Evolutionary conservation across 1,140 invertebrate genomes (phyloP).

Genomic region (Pseudomyrmex flavicornis): DNA sequence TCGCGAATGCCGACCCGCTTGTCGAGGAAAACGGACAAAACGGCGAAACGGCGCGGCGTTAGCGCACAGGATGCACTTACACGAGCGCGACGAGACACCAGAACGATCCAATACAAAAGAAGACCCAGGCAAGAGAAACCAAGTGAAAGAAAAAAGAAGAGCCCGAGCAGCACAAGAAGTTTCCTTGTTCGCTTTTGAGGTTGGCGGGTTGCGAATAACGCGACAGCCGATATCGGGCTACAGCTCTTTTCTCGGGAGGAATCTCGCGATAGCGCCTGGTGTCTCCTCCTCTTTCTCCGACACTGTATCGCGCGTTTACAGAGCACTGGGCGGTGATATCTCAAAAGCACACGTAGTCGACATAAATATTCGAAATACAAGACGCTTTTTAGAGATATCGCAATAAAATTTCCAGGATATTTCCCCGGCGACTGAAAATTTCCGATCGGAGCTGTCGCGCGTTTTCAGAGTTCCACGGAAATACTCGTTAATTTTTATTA

Average conservation of each 20-base stretch:
- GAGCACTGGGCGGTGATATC: slow-evolving; percentile 8
- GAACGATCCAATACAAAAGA: slow-evolving; percentile 37
- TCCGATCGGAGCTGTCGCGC: too few relatives aligned
- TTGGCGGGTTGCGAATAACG: slow-evolving; percentile 56
- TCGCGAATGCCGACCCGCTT: slow-evolving; percentile 18
- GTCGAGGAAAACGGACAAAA: slow-evolving; percentile 51
- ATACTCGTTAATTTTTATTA: too few relatives aligned
- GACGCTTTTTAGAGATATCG: slow-evolving; percentile 19
- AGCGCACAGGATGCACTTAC: slow-evolving; percentile 3
- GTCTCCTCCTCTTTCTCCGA: not conserved
- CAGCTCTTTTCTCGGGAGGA: slow-evolving; percentile 35
- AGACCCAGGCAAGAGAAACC: slow-evolving; percentile 17
- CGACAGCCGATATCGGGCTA: slow-evolving; percentile 53
- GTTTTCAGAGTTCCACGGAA: not conserved
- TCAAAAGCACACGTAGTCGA: not conserved
- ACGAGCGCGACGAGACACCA: slow-evolving; percentile 31
- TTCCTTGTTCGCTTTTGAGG: slow-evolving; percentile 51
- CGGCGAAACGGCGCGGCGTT: slow-evolving; percentile 21
- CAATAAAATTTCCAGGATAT: slow-evolving; percentile 2
- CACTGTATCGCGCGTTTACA: not conserved
- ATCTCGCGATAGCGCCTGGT: slow-evolving; percentile 24
- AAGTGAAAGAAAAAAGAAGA: not conserved
- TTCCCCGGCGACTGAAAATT: not conserved
- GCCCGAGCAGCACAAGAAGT: slow-evolving; percentile 28
- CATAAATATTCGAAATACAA: slow-evolving; percentile 43